A percentile compares a stretch with the other conserved stretches of the same genome.
Conservation (phyloP, 2,113 vertebrate genomes). For the Myxocyprinus asiaticus region DNA sequence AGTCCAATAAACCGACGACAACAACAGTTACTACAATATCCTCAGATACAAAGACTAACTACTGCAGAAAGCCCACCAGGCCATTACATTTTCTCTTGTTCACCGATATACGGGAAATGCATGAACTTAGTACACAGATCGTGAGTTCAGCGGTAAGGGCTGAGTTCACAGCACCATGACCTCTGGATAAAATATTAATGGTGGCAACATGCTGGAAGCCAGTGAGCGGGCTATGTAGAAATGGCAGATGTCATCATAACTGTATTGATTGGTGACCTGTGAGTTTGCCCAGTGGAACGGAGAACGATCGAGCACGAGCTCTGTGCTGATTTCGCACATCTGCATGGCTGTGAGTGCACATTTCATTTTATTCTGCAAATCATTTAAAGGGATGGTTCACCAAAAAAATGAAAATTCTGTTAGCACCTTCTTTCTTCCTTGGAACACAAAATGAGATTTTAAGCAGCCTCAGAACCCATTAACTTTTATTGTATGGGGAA, state of each 20-base stretch:
- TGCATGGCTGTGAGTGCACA: background rate
- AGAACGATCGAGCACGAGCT: conserved; percentile 12
- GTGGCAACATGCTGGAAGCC: background rate
- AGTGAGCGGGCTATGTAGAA: conserved; percentile 18
- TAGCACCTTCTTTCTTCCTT: background rate
- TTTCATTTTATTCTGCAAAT: conserved; percentile 5
- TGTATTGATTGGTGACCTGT: conserved; percentile 16
- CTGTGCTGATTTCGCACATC: conserved; percentile 37
- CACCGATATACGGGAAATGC: background rate
- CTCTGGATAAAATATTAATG: conserved; percentile 6
- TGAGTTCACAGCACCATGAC: background rate
- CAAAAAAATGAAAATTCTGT: no score
- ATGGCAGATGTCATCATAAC: conserved; percentile 27
- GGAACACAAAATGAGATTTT: background rate
- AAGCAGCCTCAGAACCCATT: no score
- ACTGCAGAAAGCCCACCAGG: conserved; percentile 2
- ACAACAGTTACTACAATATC: background rate
- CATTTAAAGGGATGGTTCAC: background rate
- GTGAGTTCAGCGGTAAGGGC: background rate
- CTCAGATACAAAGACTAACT: background rate
- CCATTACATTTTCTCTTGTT: background rate
- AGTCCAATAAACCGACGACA: background rate
- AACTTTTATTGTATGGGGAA: no score
- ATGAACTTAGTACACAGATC: background rate
- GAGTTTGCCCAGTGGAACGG: conserved; percentile 17